Conservation (phyloP, 2,888 invertebrate species). For the Catocala sponsa region DNA sequence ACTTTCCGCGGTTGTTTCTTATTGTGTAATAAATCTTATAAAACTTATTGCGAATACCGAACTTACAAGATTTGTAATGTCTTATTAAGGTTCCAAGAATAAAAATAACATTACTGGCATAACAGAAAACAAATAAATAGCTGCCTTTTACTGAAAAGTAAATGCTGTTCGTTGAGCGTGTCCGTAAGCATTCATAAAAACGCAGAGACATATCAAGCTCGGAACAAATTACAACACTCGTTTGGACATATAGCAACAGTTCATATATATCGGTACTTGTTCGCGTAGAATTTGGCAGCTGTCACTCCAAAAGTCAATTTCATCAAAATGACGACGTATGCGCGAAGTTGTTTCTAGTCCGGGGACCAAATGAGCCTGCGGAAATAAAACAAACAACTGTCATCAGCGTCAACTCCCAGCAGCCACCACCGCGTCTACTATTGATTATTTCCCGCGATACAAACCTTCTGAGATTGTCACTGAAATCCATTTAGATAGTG, state of each 20-base stretch:
- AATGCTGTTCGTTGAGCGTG: slow-evolving; percentile 21
- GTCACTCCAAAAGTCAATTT: slow-evolving; percentile 83
- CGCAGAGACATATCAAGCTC: slow-evolving; percentile 7
- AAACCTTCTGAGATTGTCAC: slow-evolving; percentile 29
- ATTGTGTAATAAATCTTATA: slow-evolving; percentile 62
- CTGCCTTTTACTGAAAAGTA: slow-evolving; percentile 10
- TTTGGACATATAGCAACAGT: slow-evolving; percentile 20
- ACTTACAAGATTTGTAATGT: slow-evolving; percentile 46
- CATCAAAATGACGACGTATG: slow-evolving; percentile 70
- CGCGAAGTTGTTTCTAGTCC: slow-evolving; percentile 71
- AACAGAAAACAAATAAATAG: slow-evolving; percentile 9
- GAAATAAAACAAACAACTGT: slow-evolving; percentile 85
- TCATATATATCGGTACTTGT: slow-evolving; percentile 34
- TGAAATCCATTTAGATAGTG: slow-evolving; percentile 42
- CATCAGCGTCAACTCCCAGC: slow-evolving; percentile 76
- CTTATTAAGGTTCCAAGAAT: slow-evolving; percentile 35
- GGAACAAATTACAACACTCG: slow-evolving; percentile 27
- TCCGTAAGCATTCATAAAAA: slow-evolving; percentile 20
- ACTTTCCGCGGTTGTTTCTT: slow-evolving; percentile 55
- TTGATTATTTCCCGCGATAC: slow-evolving; percentile 57
- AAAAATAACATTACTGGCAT: slow-evolving; percentile 26
- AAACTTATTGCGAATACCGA: slow-evolving; percentile 44
- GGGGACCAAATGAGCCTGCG: slow-evolving; percentile 70
- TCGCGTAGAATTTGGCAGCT: slow-evolving; percentile 62
- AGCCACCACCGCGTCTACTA: slow-evolving; percentile 57